Evolutionary conservation across 2,888 invertebrate genomes (phyloP).

Genomic region (Hemithea aestivaria): DNA sequence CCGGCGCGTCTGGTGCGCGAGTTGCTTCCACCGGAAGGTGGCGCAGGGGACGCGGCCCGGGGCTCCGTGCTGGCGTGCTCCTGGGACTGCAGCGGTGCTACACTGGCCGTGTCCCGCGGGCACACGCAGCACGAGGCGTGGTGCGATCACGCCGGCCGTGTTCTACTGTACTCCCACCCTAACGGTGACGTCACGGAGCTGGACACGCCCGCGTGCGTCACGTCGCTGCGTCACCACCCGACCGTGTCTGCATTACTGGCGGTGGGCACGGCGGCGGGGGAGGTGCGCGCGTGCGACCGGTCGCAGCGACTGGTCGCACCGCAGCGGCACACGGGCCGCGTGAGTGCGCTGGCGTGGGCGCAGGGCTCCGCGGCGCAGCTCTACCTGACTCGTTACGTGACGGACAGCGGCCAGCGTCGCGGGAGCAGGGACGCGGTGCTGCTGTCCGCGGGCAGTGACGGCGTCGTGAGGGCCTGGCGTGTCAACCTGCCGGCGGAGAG

Average conservation of each 20-base stretch:
- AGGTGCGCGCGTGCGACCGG: constrained; percentile 57
- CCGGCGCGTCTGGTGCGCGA: constrained; percentile 55
- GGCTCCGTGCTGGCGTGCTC: constrained; percentile 45
- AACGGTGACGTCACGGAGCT: no score
- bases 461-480: constrained; percentile 59
- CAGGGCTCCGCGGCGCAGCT: constrained; percentile 46
- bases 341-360: constrained; percentile 55
- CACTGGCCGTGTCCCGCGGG: constrained; percentile 57
- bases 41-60: constrained; percentile 49
- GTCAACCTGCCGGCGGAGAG: constrained; percentile 49
- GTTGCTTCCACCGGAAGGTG: constrained; percentile 24
- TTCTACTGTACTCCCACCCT: no score
- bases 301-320: no score
- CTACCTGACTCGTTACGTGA: constrained; percentile 53
- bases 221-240: constrained; percentile 56
- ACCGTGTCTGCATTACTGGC: constrained; percentile 52
- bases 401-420: constrained; percentile 50
- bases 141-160: constrained; percentile 60
- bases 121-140: constrained; percentile 55
- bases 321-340: no score
- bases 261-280: constrained; percentile 59
- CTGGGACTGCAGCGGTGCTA: constrained; percentile 62
- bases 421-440: constrained; percentile 56
- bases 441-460: constrained; percentile 46
- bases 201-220: no score